A percentile compares a stretch with the other conserved stretches of the same genome.
Evolutionary conservation across 2,113 vertebrate species (phyloP).

Genomic region (Phalacrocorax aristotelis): DNA sequence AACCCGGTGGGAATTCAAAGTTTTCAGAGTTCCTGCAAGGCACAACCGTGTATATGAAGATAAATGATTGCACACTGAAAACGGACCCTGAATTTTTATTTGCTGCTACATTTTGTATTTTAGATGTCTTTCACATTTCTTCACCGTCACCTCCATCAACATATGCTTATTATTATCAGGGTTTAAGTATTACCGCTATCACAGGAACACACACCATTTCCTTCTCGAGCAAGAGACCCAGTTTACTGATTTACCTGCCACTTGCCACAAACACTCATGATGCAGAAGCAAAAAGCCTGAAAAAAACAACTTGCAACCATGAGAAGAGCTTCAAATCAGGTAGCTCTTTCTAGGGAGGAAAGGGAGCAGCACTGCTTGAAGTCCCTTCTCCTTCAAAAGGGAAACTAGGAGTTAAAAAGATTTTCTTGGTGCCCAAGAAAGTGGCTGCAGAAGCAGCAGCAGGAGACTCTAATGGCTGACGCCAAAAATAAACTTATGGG

Average conservation of each 20-base stretch:
- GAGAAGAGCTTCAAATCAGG: not conserved
- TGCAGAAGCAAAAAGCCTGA: not conserved
- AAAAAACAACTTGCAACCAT: not conserved
- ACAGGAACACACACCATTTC: not conserved
- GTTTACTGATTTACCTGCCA: not conserved
- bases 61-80: rapidly evolving
- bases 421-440: not conserved
- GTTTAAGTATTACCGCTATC: not conserved
- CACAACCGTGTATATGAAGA: rapidly evolving
- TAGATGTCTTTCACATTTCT: not conserved
- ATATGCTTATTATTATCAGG: not conserved
- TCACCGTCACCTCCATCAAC: not conserved
- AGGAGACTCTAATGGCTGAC: not conserved
- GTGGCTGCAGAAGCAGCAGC: not conserved
- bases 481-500: not conserved
- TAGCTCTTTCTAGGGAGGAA: not conserved
- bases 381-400: not conserved
- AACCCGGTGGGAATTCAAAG: not conserved
- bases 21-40: not conserved
- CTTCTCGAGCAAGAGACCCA: not conserved
- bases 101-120: not conserved
- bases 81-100: rapidly evolving
- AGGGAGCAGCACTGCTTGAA: not conserved
- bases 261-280: rapidly evolving
- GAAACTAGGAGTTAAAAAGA: not conserved